These are phyloP conservation scores for Leontopithecus rosalia DNA, from an alignment of 2,797 vertebrate genomes.

Conservation along the genomic window DNA sequence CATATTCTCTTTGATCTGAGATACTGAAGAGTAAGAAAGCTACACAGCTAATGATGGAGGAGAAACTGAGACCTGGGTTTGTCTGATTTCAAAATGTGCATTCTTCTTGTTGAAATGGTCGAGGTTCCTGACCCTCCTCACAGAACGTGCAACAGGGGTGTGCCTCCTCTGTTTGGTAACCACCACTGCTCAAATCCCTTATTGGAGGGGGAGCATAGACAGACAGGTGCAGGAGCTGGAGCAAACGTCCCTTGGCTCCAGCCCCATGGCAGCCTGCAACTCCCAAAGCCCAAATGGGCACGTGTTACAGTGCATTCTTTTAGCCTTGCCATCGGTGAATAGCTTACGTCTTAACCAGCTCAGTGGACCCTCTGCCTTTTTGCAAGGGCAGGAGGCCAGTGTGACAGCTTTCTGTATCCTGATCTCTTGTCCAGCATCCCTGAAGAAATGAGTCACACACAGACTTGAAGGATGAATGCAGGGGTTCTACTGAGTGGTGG, in stretches of 20 bases:
- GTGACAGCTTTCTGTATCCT: neutral
- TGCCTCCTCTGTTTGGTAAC: neutral
- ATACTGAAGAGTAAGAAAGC: neutral
- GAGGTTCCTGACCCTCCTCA: neutral
- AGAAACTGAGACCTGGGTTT: neutral
- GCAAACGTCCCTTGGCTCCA: neutral
- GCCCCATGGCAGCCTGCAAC: neutral
- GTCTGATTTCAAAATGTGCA: neutral
- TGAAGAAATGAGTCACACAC: neutral
- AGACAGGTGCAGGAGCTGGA: neutral
- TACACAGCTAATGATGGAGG: fast-evolving
- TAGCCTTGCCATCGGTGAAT: neutral
- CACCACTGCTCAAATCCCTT: neutral
- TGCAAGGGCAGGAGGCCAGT: neutral
- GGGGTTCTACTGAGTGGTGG: neutral
- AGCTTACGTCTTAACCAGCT: neutral
- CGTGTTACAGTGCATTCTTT: neutral
- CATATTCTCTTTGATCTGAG: neutral
- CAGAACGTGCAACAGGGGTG: neutral
- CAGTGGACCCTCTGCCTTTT: neutral
- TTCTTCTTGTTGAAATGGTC: neutral
- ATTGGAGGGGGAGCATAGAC: neutral
- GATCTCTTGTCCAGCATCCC: neutral
- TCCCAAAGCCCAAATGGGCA: neutral
- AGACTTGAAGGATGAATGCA: neutral